phyloP scores from a whole-genome alignment of 2,888 invertebrate species.

The Elegia similella region DNA sequence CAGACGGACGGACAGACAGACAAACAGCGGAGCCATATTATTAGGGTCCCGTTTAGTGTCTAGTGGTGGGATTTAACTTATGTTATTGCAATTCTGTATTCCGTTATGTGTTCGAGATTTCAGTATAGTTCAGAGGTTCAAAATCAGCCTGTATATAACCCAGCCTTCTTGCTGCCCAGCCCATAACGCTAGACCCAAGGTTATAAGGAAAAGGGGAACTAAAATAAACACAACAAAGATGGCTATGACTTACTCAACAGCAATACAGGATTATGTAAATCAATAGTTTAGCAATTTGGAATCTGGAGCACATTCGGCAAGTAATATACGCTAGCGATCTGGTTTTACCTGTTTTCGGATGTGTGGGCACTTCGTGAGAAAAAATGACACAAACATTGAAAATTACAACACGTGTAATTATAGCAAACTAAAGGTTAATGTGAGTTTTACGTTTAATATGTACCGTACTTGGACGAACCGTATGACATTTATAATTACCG shows the following conservation, averaged over 20 bases:
- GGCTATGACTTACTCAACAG: slow-evolving; percentile 26
- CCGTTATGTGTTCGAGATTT: too few relatives aligned
- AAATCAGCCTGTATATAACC: too few relatives aligned
- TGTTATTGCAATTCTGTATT: too few relatives aligned
- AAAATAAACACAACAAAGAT: slow-evolving; percentile 16
- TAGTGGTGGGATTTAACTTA: too few relatives aligned
- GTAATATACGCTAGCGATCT: slow-evolving; percentile 30
- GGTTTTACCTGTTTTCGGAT: slow-evolving; percentile 31
- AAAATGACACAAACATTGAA: slow-evolving; percentile 16
- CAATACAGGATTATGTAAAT: slow-evolving; percentile 30
- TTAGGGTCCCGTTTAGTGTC: too few relatives aligned
- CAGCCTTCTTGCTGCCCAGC: not conserved
- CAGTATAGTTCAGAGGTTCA: too few relatives aligned
- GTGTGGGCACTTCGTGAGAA: slow-evolving; percentile 21
- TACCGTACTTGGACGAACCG: too few relatives aligned
- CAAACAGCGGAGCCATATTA: too few relatives aligned
- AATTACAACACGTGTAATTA: slow-evolving; percentile 15
- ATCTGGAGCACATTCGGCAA: slow-evolving; percentile 37
- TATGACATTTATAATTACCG: not conserved
- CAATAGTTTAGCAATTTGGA: slow-evolving; percentile 38
- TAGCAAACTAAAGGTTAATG: slow-evolving; percentile 16
- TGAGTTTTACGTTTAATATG: slow-evolving; percentile 2
- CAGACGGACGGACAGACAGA: too few relatives aligned
- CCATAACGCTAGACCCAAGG: not conserved
- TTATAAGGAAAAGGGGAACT: not conserved